Conservation (phyloP, 2,888 invertebrate genomes). For the Synergus umbraculus region DNA sequence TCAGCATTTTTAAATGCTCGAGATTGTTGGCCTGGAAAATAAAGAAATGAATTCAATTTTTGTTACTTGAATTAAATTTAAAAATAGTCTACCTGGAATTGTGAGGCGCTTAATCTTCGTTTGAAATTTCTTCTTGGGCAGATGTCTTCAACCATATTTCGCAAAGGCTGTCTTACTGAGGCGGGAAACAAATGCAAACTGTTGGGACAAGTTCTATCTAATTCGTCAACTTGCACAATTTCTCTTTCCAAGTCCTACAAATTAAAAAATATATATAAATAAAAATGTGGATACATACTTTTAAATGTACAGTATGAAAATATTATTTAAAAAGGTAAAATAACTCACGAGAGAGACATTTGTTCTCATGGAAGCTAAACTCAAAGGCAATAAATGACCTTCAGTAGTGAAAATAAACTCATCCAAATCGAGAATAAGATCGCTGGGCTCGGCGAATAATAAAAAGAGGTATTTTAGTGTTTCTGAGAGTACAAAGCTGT, state of each 20-base stretch:
- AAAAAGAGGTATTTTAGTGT: constrained; percentile 98
- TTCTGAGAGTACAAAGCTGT: constrained; percentile 98
- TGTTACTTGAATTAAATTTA: not conserved
- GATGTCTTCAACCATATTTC: constrained; percentile 90
- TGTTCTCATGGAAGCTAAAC: constrained; percentile 84
- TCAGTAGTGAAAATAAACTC: constrained; percentile 95
- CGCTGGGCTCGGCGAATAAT: constrained; percentile 92
- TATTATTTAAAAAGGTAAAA: constrained; percentile 50
- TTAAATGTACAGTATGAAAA: no score
- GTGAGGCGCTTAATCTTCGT: constrained; percentile 83
- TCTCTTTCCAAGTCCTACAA: constrained; percentile 71
- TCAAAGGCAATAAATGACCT: constrained; percentile 95
- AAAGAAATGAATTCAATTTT: constrained; percentile 51
- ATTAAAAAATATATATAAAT: constrained; percentile 33
- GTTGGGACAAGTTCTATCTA: constrained; percentile 90
- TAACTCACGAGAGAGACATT: constrained; percentile 79
- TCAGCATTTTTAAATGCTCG: constrained; percentile 91
- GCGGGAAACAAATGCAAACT: constrained; percentile 90
- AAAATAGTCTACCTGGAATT: constrained; percentile 80
- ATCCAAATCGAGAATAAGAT: constrained; percentile 89
- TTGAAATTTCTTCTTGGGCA: constrained; percentile 84
- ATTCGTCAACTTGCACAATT: constrained; percentile 79
- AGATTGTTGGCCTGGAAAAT: constrained; percentile 86
- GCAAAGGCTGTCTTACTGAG: constrained; percentile 89
- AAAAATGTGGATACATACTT: constrained; percentile 9